Conservation (phyloP, 1,140 invertebrate genomes). For the Diorhabda elongata region DNA sequence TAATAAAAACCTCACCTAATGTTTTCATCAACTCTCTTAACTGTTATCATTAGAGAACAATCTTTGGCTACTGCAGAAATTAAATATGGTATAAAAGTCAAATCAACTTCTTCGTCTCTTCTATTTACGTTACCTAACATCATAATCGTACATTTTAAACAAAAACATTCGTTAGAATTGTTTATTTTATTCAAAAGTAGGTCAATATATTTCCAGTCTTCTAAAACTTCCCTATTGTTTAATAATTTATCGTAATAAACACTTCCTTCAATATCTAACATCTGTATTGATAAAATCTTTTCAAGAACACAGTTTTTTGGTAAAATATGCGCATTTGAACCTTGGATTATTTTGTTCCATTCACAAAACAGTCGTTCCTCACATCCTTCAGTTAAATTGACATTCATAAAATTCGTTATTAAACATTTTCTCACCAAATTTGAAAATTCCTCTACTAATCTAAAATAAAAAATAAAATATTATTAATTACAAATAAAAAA, state of each 20-base stretch:
- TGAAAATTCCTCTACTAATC: constrained; percentile 35
- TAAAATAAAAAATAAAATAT: constrained; percentile 25
- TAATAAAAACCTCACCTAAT: constrained; percentile 18
- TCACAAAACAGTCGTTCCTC: constrained; percentile 24
- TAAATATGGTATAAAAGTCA: constrained; percentile 38
- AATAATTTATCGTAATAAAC: constrained; percentile 34
- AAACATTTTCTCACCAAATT: constrained; percentile 31
- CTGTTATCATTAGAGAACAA: constrained; percentile 42
- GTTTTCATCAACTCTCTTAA: constrained; percentile 29
- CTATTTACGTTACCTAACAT: constrained; percentile 19
- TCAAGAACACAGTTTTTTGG: constrained; percentile 38
- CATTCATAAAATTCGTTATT: constrained; percentile 25
- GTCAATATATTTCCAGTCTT: constrained; percentile 34
- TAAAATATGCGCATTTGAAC: constrained; percentile 15
- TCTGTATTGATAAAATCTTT: constrained; percentile 39
- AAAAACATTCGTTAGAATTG: constrained; percentile 25
- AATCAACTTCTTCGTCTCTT: constrained; percentile 23
- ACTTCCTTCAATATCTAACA: constrained; percentile 37
- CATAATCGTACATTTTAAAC: constrained; percentile 32
- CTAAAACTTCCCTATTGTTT: constrained; percentile 20
- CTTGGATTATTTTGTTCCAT: constrained; percentile 28
- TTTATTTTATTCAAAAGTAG: constrained; percentile 30
- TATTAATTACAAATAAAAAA: too few relatives aligned
- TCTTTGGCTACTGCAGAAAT: constrained; percentile 41
- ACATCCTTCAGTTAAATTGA: constrained; percentile 14